Evolutionary conservation across 2,888 invertebrate species (phyloP), one percentile per base, ranked within the genome.

Genomic region (Drosophila atroscutellata): DNA sequence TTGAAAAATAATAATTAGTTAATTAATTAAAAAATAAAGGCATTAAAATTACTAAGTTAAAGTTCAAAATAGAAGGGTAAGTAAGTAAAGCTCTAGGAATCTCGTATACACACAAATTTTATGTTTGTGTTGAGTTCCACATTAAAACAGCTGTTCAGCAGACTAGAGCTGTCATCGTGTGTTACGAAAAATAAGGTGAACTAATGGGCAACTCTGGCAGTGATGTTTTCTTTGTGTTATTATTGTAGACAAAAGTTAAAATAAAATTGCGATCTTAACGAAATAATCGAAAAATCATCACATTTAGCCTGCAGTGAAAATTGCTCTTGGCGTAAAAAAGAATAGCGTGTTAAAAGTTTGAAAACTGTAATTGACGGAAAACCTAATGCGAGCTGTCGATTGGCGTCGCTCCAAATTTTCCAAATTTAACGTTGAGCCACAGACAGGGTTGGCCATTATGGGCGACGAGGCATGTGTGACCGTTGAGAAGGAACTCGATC

Each of bases 401-500:
- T 79, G 79, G 79, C 79, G 79, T 77, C 81, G 82, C 81, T 81
- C 79, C 39, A 81, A 79, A 77, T 71, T 62, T 11, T 64, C 72
- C 26, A 78, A 81, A 81, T 61, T 77, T 39, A 67, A 50, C 60
- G 66, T 55, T 67, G 78, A 80, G 62, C 64, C 67, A 49, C 60
- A 69, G 26, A 61, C 59, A 47, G 57, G 73, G 54, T 34, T 63
- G 39, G 54, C 51, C 50, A 75, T 39, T 20, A 86, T 87, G 79
- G 92, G 92, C 73, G 91, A 91, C 87, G 93, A 93, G 69, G 92
- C 93, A 7, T 92, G 92, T 67, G 75, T 89, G 51, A 91, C 92
- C 5, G 93, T 93, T 18, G 93, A 93, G 75, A 93, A 93, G 74
- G 93, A 93, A 58, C 83, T 93, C 24, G 92, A 93, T 73, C 90